Evolutionary conservation across 2,888 invertebrate genomes (phyloP), one percentile per base, ranked within the genome.

Genomic region (Monochamus alternatus): DNA sequence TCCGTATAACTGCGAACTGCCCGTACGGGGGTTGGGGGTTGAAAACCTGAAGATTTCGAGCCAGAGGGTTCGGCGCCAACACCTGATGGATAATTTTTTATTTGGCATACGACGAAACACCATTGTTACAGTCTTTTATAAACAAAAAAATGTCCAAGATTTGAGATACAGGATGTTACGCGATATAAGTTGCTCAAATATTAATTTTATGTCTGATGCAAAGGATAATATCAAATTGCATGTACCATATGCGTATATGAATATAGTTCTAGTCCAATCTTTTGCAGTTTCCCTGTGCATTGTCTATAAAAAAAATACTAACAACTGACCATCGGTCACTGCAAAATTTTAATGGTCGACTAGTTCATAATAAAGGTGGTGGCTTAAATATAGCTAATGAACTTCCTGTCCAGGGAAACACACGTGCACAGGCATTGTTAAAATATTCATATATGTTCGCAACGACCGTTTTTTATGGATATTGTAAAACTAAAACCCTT

Each of bases 401-500:
- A 75, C 63, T 75, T 75, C 75, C 75, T 73, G 75, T 73, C 22
- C 63, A 14, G 67, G 69, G 52, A 60, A 55, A 72, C 67, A 68
- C 74, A 75, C 75, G 75, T 75, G 75, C 75, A 75, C 38, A 55
- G 62, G 63, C 64, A 73, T 75, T 75, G 75, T 75, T 69, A 38
- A 59, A 73, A 68, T 75, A 75, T 72, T 67, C 70, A 67, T 72
- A 75, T 32, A 63, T 30, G 67, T 44, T 44, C 43, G 66, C 55
- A 65, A 62, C 59, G 38, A 55, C 72, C 58, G 68, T 75, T 75
- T 75, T 75, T 73, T 64, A 62, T 68, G 44, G 68, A 77, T 74
- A 77, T 74, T 68, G 73, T 75, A 74, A 76, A 76, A 76, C 73
- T 69, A 64, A 73, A 76, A 70, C 65, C 73, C 73, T 70, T 43